Base-by-base conservation (phyloP, 2,797 vertebrate genomes). In the Myotis daubentonii region DNA sequence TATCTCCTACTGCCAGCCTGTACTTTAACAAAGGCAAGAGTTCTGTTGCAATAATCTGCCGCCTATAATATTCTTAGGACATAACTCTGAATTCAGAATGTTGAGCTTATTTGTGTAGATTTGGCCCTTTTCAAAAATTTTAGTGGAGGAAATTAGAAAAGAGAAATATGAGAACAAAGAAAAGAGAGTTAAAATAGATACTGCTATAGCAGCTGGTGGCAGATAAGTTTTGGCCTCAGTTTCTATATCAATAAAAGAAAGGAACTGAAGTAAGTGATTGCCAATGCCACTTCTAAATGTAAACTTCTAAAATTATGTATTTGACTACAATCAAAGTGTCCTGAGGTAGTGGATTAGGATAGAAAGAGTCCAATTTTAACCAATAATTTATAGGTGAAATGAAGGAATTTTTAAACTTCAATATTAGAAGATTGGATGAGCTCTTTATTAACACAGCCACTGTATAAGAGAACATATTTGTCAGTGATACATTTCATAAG, bases 81-180 rank as follows among this genome's bases (percentile, higher is more conserved):
- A 25, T 28, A 94, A 38, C 6, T 95, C 49, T 36, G 16, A 20
- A 55, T 80, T 92, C 57, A 87, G 15, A 85, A 88, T 33, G 13
- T 57, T 87, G 83, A 83, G 60, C 16, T 62, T 92, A 60, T 62
- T 83, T 89, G n/a, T 93, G 28, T 91, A 57, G 30, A 30, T 70
- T 76, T 83, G 11, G 36, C 6, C 20, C 57, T 72, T 47, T 15
- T 85, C 30, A 91, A 2, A 80, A 91, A 36, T 60, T 96, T 1
- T 44, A 4, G 8, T 25, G 5, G 38, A 9, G 11, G 33, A 94
- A 91, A 72, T 80, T 68, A 51, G 13, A 72, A 49, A 81, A 81
- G 71, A 70, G 38, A 82, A 93, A 55, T 74, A 47, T 23, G 13
- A 33, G 33, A 75, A 20, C n/a, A 57, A 81, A 47, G 23, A 49